Evolutionary conservation across 2,113 vertebrate genomes (phyloP).

Genomic region (Anoura caudifer): DNA sequence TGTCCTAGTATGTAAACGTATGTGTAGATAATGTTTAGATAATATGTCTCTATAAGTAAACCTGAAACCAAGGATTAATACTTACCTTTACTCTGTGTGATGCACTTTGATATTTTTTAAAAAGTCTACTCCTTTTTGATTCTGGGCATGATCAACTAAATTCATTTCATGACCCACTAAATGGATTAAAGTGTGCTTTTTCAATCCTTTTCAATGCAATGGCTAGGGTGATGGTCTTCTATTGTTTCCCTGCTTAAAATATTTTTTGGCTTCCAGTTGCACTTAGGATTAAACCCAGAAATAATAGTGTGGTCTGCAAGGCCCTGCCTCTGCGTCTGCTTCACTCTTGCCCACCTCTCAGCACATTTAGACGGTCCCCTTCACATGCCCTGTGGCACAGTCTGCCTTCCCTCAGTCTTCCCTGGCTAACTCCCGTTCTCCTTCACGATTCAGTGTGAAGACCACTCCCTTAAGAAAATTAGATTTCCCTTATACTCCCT

Average conservation of each 20-base stretch:
- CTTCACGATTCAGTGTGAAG: not conserved
- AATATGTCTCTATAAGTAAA: not conserved
- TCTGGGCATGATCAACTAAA: not conserved
- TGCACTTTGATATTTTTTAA: not conserved
- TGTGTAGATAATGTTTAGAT: not conserved
- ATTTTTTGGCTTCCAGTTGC: not conserved
- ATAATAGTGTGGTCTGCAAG: fast-evolving
- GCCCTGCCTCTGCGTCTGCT: not conserved
- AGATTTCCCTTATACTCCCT: not conserved
- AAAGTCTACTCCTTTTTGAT: not conserved
- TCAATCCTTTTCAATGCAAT: not conserved
- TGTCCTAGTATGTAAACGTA: not conserved
- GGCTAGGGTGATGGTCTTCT: not conserved
- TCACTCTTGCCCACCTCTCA: not conserved
- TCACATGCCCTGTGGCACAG: not conserved
- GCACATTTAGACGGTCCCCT: not conserved
- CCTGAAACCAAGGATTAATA: constrained; percentile 16
- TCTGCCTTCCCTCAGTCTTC: not conserved
- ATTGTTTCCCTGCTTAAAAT: not conserved
- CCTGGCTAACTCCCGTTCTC: not conserved
- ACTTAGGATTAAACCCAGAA: not conserved
- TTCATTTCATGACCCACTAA: constrained; percentile 8
- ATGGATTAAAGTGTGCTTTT: not conserved
- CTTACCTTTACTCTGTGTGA: not conserved
- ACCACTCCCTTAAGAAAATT: not conserved